A percentile compares a stretch with the other conserved stretches of the same genome.
phyloP scores from a whole-genome alignment of 2,113 vertebrate species.

The Gnathonemus longibarbis region DNA sequence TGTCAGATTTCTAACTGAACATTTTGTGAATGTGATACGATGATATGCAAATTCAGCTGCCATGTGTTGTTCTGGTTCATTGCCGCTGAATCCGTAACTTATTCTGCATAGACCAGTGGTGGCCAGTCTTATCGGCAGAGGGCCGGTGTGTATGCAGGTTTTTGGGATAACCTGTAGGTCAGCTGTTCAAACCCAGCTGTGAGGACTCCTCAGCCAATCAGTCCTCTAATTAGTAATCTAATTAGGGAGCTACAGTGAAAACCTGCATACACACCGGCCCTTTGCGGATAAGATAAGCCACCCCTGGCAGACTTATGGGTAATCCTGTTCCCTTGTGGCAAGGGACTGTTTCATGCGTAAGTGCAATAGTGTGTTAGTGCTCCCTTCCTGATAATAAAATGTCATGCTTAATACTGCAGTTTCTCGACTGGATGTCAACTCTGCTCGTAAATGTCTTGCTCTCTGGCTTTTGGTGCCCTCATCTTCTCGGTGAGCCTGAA shows the following conservation, averaged over 20 bases:
- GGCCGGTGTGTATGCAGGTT: too few relatives aligned
- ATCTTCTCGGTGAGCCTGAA: neutral
- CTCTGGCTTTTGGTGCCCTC: neutral
- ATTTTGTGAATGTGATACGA: neutral
- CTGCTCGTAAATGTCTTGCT: neutral
- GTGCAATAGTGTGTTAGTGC: neutral
- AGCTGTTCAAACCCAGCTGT: too few relatives aligned
- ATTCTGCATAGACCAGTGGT: neutral
- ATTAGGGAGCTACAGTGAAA: too few relatives aligned
- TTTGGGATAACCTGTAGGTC: too few relatives aligned
- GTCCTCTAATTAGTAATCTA: too few relatives aligned
- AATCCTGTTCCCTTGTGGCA: neutral
- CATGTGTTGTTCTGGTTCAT: neutral
- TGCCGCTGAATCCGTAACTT: neutral
- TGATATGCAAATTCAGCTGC: neutral
- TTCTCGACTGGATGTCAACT: neutral
- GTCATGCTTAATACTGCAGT: neutral
- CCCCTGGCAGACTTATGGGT: neutral
- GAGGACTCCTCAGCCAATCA: too few relatives aligned
- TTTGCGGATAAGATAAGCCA: too few relatives aligned
- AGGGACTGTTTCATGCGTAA: neutral
- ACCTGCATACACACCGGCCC: too few relatives aligned
- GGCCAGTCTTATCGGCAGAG: too few relatives aligned
- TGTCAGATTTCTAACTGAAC: neutral
- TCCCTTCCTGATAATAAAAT: neutral